Evolutionary conservation across 2,797 vertebrate genomes (phyloP).

Genomic region (Oryzias sinensis): DNA sequence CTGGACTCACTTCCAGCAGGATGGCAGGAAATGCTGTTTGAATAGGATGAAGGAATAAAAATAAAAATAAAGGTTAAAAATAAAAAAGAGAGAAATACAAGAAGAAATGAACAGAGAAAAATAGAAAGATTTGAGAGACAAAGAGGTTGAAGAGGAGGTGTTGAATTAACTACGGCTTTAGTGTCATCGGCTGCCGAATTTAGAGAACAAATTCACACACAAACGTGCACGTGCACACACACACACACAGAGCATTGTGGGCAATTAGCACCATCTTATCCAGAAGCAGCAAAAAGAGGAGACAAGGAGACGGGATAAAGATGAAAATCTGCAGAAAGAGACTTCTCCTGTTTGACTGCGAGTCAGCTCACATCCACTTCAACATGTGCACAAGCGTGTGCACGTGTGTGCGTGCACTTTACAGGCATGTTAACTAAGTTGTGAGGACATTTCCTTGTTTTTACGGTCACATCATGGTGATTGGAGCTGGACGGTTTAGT

Average conservation of each 20-base stretch:
- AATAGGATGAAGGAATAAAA: background rate
- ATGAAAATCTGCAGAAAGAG: conserved; percentile 39
- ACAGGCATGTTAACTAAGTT: background rate
- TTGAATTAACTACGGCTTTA: conserved; percentile 41
- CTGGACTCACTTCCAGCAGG: background rate
- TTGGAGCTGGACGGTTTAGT: background rate
- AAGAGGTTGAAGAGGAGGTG: conserved; percentile 22
- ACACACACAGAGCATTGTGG: conserved; percentile 41
- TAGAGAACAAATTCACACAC: conserved; percentile 19
- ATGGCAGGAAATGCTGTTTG: background rate
- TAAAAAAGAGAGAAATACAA: too few species aligned
- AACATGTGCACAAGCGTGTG: background rate
- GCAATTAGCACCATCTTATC: conserved; percentile 50
- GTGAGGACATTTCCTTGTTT: too few species aligned
- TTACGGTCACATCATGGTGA: too few species aligned
- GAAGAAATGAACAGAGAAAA: background rate
- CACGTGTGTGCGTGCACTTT: background rate
- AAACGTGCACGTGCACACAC: background rate
- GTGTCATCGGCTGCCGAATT: conserved; percentile 53
- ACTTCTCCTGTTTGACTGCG: conserved; percentile 27
- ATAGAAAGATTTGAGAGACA: background rate
- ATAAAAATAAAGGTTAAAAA: background rate
- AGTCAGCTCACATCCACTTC: conserved; percentile 12
- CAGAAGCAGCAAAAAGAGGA: conserved; percentile 22
- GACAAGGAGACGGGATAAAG: conserved; percentile 6